Conservation (phyloP, 1,140 invertebrate genomes). For the Homalodisca vitripennis region DNA sequence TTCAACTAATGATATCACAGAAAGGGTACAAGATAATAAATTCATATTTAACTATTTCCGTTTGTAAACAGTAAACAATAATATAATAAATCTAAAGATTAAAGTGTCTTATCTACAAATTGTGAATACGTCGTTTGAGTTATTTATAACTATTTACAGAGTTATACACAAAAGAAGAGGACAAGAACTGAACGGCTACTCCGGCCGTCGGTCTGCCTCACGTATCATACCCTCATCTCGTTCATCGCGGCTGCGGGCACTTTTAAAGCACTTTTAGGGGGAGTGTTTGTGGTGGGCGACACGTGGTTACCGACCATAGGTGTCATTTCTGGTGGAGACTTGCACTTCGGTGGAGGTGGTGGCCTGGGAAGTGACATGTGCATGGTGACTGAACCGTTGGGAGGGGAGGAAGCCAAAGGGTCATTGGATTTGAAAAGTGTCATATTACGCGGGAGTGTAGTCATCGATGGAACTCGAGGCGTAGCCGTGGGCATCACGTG, state of each 20-base stretch:
- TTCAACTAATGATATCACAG: no score
- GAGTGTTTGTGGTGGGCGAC: conserved; percentile 46
- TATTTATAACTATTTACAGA: no score
- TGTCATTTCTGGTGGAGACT: conserved; percentile 58
- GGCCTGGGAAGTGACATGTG: conserved; percentile 56
- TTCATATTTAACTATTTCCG: no score
- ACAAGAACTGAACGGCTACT: conserved; percentile 1
- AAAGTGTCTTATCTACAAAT: no score
- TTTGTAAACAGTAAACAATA: no score
- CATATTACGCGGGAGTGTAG: conserved; percentile 20
- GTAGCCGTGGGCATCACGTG: conserved; percentile 48
- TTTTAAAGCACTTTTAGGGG: conserved; percentile 49
- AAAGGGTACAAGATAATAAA: no score
- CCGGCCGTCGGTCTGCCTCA: background rate
- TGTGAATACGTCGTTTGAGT: no score
- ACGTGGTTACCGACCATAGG: conserved; percentile 50
- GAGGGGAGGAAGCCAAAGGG: conserved; percentile 44
- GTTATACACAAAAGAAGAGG: conserved; percentile 16
- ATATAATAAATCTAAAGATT: no score
- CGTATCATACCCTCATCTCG: conserved; percentile 78
- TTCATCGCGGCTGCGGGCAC: conserved; percentile 74
- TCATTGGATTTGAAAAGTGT: background rate
- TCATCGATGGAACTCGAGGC: conserved; percentile 42
- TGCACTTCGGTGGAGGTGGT: conserved; percentile 55
- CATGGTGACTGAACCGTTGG: conserved; percentile 55